A percentile compares a stretch with the other conserved stretches of the same genome.
phyloP scores from a whole-genome alignment of 2,113 vertebrate species.

The Anas platyrhynchos region DNA sequence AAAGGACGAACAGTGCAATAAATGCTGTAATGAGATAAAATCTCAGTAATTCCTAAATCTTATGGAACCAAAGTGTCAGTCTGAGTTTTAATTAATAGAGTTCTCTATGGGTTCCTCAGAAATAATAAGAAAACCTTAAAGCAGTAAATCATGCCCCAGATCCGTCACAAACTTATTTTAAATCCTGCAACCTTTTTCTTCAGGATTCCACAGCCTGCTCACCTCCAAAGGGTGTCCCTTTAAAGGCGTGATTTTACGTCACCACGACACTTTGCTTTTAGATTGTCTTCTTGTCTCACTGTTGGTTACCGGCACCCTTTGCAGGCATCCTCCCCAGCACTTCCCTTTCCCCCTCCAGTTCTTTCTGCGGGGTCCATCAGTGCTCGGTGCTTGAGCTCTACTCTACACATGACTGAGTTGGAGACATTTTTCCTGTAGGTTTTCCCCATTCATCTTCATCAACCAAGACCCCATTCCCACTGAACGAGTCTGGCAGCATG shows the following conservation, averaged over 20 bases:
- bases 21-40: constrained; percentile 66
- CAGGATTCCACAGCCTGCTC: not conserved
- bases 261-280: not conserved
- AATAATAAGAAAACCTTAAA: constrained; percentile 67
- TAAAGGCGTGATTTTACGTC: not conserved
- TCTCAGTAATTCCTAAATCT: constrained; percentile 67
- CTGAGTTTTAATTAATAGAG: constrained; percentile 77
- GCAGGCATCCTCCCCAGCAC: accelerated
- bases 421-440: not conserved
- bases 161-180: not conserved
- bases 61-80: constrained; percentile 30
- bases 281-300: not conserved
- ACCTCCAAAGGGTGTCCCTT: not conserved
- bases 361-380: accelerated
- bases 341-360: not conserved
- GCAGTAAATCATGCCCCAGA: constrained; percentile 54
- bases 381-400: not conserved
- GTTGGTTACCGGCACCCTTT: not conserved
- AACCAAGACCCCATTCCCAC: not conserved
- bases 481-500: not conserved
- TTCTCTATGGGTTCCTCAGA: constrained; percentile 69
- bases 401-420: not conserved
- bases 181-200: not conserved
- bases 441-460: not conserved
- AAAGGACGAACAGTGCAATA: constrained; percentile 52